Evolutionary conservation across 2,888 invertebrate genomes (phyloP).

Genomic region (Caenorhabditis plicata): DNA sequence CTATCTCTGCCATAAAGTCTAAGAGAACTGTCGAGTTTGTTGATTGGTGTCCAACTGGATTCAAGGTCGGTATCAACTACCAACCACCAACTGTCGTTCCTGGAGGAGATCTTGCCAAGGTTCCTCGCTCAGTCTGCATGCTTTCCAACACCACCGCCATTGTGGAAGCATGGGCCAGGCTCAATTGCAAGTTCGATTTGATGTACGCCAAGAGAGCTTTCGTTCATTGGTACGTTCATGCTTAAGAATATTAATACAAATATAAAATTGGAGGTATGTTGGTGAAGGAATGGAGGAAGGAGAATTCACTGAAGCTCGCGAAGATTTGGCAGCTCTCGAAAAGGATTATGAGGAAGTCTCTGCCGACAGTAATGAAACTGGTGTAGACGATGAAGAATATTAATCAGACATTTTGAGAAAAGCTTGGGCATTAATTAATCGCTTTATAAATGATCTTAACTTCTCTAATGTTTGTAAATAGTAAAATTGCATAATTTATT

Average conservation of each 20-base stretch:
- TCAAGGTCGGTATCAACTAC: slow-evolving; percentile 68
- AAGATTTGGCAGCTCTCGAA: slow-evolving; percentile 58
- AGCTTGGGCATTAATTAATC: too few species aligned
- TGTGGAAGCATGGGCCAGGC: slow-evolving; percentile 81
- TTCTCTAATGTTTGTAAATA: too few species aligned
- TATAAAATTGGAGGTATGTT: too few species aligned
- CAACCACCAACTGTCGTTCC: slow-evolving; percentile 82
- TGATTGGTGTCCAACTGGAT: slow-evolving; percentile 71
- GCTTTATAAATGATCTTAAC: too few species aligned
- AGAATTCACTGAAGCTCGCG: slow-evolving; percentile 64
- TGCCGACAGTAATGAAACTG: slow-evolving; percentile 45
- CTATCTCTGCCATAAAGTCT: slow-evolving; percentile 91
- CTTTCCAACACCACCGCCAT: slow-evolving; percentile 88
- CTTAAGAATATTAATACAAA: too few species aligned
- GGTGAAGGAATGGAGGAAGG: slow-evolving; percentile 66
- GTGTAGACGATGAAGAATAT: slow-evolving; percentile 34
- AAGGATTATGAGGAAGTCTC: slow-evolving; percentile 58
- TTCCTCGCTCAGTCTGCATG: slow-evolving; percentile 80
- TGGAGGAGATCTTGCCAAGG: slow-evolving; percentile 79
- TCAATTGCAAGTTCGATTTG: slow-evolving; percentile 77
- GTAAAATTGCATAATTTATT: too few species aligned
- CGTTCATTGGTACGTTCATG: slow-evolving; percentile 69
- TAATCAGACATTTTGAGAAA: too few species aligned
- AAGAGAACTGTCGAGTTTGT: slow-evolving; percentile 80
- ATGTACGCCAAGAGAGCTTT: slow-evolving; percentile 75